Evolutionary conservation across 2,113 vertebrate genomes (phyloP).

Genomic region (Gorsachius goisagi): DNA sequence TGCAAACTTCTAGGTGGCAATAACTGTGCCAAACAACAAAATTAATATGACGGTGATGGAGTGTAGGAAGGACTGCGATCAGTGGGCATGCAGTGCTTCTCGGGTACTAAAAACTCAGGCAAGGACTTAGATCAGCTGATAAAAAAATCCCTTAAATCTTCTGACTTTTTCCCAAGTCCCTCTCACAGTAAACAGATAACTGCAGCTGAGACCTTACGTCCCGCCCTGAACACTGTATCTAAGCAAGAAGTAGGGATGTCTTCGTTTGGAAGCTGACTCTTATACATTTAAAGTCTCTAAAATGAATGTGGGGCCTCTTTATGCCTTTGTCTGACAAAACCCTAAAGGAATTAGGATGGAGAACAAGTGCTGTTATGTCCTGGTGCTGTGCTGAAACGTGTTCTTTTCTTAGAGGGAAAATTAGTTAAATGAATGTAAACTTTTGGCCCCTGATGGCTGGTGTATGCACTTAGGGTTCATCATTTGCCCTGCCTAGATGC

Average conservation of each 20-base stretch:
- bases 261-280: neutral
- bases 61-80: neutral
- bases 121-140: neutral
- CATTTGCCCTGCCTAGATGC: slow-evolving; percentile 18
- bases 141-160: slow-evolving; percentile 1
- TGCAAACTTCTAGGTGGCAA: neutral
- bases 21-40: neutral
- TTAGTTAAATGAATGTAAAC: slow-evolving; percentile 12
- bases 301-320: neutral
- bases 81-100: neutral
- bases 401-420: neutral
- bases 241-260: neutral
- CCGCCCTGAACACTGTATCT: too few relatives aligned
- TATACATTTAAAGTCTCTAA: neutral
- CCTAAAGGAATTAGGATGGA: neutral
- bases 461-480: slow-evolving; percentile 6
- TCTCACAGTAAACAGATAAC: neutral
- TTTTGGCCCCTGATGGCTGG: neutral
- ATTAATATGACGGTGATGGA: neutral
- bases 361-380: neutral
- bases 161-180: neutral
- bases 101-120: neutral
- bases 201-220: neutral
- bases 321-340: neutral
- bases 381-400: neutral